A percentile compares a stretch with the other conserved stretches of the same genome.
These are phyloP conservation scores for Oligia strigilis DNA, from an alignment of 2,888 invertebrate species.

Conservation along the genomic window DNA sequence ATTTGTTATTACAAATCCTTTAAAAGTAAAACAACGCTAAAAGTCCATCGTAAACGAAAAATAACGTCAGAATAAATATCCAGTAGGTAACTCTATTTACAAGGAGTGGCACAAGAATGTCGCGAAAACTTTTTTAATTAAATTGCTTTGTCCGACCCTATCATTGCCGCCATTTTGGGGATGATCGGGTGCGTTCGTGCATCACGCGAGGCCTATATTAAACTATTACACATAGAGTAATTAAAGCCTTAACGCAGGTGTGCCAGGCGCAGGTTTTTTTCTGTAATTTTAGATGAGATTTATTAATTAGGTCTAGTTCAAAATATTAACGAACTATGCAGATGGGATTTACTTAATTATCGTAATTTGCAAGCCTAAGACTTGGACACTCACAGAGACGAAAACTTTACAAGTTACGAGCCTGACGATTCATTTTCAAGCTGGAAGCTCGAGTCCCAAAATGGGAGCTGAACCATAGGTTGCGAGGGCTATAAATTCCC, in stretches of 20 bases:
- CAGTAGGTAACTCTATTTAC: conserved; percentile 31
- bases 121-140: conserved; percentile 62
- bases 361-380: background rate
- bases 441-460: background rate
- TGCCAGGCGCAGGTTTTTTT: conserved; percentile 28
- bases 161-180: conserved; percentile 57
- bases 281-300: conserved; percentile 33
- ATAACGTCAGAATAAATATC: conserved; percentile 19
- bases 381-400: background rate
- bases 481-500: background rate
- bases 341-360: background rate
- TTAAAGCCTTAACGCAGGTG: conserved; percentile 45
- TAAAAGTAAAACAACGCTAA: conserved; percentile 18
- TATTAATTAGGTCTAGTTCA: conserved; percentile 1
- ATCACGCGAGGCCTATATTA: conserved; percentile 59
- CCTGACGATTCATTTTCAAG: background rate
- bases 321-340: background rate
- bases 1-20: conserved; percentile 14
- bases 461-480: background rate
- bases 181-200: conserved; percentile 58
- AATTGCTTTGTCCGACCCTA: conserved; percentile 46
- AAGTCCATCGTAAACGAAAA: conserved; percentile 17
- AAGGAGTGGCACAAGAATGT: conserved; percentile 58
- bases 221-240: conserved; percentile 56
- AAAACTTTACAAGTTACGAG: background rate